These are phyloP conservation scores for Sinotaia quadrata DNA, from an alignment of 2,888 invertebrate species.

Conservation along the genomic window DNA sequence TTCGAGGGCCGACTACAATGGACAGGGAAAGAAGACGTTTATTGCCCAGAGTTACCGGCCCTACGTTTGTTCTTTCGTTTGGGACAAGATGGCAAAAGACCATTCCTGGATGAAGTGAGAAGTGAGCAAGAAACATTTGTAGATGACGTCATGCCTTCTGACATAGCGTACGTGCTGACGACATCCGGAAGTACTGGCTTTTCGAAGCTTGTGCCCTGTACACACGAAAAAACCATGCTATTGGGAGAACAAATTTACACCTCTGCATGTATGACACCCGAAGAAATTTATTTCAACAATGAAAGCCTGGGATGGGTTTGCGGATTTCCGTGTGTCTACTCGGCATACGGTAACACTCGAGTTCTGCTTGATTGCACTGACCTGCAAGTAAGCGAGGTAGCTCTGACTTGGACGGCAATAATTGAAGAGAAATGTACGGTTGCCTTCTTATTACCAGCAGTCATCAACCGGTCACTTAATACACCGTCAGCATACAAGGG, in stretches of 20 bases:
- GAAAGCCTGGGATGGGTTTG: constrained; percentile 38
- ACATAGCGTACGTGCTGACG: constrained; percentile 34
- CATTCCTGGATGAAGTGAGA: too few species aligned
- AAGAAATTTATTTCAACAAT: constrained; percentile 31
- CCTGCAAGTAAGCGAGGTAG: constrained; percentile 12
- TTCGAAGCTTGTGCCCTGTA: constrained; percentile 36
- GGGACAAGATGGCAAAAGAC: too few species aligned
- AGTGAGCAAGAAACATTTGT: too few species aligned
- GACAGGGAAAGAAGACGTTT: too few species aligned
- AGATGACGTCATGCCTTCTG: constrained; percentile 28
- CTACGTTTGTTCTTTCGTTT: too few species aligned
- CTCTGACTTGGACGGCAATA: constrained; percentile 27
- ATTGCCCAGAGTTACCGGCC: too few species aligned
- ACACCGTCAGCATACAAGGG: not conserved
- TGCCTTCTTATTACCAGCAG: constrained; percentile 30
- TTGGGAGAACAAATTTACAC: constrained; percentile 28
- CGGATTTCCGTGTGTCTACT: constrained; percentile 38
- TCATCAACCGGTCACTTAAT: constrained; percentile 14
- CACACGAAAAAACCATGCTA: constrained; percentile 30
- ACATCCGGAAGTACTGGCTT: constrained; percentile 41
- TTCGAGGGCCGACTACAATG: too few species aligned
- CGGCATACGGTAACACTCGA: constrained; percentile 33
- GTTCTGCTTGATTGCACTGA: constrained; percentile 36
- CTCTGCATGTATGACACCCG: constrained; percentile 19
- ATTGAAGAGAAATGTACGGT: constrained; percentile 31